Evolutionary conservation across 2,888 invertebrate species (phyloP), one percentile per base, ranked within the genome.

Genomic region (Lepas anatifera): DNA sequence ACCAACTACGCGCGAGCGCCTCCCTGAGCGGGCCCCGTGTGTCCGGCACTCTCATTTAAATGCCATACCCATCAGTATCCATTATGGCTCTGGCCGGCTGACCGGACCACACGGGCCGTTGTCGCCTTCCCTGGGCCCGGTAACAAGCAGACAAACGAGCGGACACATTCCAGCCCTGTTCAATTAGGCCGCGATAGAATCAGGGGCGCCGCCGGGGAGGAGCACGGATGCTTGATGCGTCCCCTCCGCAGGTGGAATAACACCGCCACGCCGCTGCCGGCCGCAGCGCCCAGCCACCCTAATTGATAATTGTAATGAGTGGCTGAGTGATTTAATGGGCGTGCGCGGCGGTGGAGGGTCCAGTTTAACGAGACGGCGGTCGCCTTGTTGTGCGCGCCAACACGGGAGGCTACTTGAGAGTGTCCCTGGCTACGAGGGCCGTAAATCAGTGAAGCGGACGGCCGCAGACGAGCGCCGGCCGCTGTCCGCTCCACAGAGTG

Each of bases 281-380:
- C 35, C 32, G 25, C 13, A 3, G 11, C 58, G 29, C 58, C 32
- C 25, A 29, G 39, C n/a, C 39, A 22, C 39, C 37, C 39, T 64
- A 64, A 64, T 64, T 64, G 64, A 64, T 64, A 39, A 64, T 64
- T 64, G 64, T 64, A 64, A 64, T 64, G 64, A 64, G 64, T 39
- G 39, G 39, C 39, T n/a, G 64, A n/a, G 37, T 64, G 64, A 35
- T 64, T 39, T 64, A 64, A 64, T 64, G 64, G 64, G 25, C 4
- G 39, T 22, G 37, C 2, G 32, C 58, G 4, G 58, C 52, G 29
- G 52, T 16, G 48, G n/a, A 8, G 18, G 16, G 32, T 3, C 32
- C 32, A 32, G 7, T 32, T 18, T 58, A 58, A 58, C 58, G 58
- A 58, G 32, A 25, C 18, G 58, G 25, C 25, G 50, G 50, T 10